A percentile compares a stretch with the other conserved stretches of the same genome.
Evolutionary conservation across 1,140 invertebrate genomes (phyloP).

Genomic region (Archegozetes longisetosus): DNA sequence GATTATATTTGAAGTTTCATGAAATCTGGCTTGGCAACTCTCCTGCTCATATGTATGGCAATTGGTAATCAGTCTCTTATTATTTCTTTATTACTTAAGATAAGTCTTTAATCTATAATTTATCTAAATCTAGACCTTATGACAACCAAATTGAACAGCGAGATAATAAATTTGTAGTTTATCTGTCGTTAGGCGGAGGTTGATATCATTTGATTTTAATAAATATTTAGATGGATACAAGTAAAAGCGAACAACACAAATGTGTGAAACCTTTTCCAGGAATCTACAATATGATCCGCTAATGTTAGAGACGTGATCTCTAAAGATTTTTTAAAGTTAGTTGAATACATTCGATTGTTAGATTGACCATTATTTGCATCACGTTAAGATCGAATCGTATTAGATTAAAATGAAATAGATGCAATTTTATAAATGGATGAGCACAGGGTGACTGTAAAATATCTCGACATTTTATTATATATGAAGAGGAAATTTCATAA

Average conservation of each 20-base stretch:
- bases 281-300: background rate
- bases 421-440: too few species aligned
- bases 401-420: too few species aligned
- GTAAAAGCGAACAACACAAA: too few species aligned
- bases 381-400: too few species aligned
- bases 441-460: too few species aligned
- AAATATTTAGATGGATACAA: background rate
- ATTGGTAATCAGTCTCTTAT: slow-evolving; percentile 25
- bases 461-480: too few species aligned
- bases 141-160: slow-evolving; percentile 34
- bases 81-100: background rate
- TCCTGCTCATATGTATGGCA: slow-evolving; percentile 35
- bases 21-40: slow-evolving; percentile 61
- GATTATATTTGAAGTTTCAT: too few species aligned
- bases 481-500: too few species aligned
- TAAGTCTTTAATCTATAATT: background rate
- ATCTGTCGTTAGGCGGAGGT: slow-evolving; percentile 38
- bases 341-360: slow-evolving; percentile 28
- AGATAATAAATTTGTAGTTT: slow-evolving; percentile 34
- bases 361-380: background rate
- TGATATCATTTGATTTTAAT: background rate
- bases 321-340: background rate
- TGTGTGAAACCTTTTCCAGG: too few species aligned
- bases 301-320: too few species aligned
- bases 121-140: slow-evolving; percentile 25